Percentiles rank a stretch among this genome's conserved stretches.
Conservation (phyloP, 2,888 invertebrate species). For the Macrosiphum euphorbiae region DNA sequence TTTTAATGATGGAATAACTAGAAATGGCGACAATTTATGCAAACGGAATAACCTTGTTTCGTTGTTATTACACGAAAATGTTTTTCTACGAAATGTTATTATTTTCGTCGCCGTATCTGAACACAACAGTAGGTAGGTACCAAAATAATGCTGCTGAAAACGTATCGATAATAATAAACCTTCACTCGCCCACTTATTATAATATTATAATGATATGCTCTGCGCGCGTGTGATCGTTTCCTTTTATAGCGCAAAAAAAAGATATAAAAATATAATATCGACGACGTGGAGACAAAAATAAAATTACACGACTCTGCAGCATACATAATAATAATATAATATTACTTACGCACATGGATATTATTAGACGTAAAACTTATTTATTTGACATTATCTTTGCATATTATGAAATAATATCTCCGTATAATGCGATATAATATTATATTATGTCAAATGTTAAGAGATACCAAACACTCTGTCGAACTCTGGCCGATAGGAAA, state of each 20-base stretch:
- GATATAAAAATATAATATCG: background rate
- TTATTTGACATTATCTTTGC: background rate
- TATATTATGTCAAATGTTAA: no score
- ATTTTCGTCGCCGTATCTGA: background rate
- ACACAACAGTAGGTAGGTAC: background rate
- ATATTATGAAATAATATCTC: background rate
- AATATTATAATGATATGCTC: background rate
- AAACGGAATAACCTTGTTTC: background rate
- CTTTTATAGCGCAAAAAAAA: background rate
- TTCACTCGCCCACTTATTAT: background rate
- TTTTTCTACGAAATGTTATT: conserved; percentile 2
- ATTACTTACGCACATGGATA: background rate
- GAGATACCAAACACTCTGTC: no score
- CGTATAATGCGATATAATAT: background rate
- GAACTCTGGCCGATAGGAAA: no score
- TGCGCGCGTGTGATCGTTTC: background rate
- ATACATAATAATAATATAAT: background rate
- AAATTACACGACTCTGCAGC: background rate
- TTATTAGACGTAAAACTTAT: background rate
- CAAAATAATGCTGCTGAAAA: background rate
- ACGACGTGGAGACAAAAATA: background rate
- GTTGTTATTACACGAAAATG: background rate
- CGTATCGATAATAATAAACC: background rate
- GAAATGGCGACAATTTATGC: background rate
- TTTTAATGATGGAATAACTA: background rate